Evolutionary conservation across 2,888 invertebrate species (phyloP).

Genomic region (Dolichomitus sp.): DNA sequence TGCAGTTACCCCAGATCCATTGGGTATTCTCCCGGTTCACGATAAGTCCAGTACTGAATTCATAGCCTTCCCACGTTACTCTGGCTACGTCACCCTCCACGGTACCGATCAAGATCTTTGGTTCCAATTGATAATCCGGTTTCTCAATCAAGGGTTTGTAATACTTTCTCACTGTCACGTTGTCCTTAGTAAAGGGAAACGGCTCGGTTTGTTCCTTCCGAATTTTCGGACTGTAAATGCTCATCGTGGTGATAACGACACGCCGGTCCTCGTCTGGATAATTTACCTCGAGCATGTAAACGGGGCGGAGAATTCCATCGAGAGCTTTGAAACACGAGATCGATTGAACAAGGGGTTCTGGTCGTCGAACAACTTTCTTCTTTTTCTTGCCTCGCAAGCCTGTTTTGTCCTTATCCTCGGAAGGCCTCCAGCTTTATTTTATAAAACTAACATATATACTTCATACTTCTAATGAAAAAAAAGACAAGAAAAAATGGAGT

Average conservation of each 20-base stretch:
- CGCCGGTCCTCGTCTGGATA: conserved; percentile 86
- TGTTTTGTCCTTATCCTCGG: conserved; percentile 85
- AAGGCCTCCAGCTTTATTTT: conserved; percentile 67
- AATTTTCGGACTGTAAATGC: conserved; percentile 82
- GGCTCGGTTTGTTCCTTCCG: conserved; percentile 69
- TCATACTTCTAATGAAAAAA: background rate
- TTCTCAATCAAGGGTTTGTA: conserved; percentile 74
- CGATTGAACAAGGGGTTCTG: conserved; percentile 88
- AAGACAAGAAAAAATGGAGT: conserved; percentile 30
- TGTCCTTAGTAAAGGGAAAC: conserved; percentile 49
- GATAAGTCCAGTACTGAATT: conserved; percentile 89
- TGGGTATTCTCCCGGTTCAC: conserved; percentile 88
- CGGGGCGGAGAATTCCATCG: conserved; percentile 89
- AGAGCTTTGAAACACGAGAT: conserved; percentile 89
- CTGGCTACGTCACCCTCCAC: conserved; percentile 85
- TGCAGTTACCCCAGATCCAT: conserved; percentile 85
- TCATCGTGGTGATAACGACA: conserved; percentile 86
- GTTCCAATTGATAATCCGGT: conserved; percentile 69
- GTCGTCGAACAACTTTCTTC: conserved; percentile 76
- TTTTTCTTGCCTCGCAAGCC: conserved; percentile 67
- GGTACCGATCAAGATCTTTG: conserved; percentile 77
- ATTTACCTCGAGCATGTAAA: conserved; percentile 88
- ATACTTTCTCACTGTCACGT: conserved; percentile 72
- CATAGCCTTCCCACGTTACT: conserved; percentile 90
- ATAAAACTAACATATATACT: conserved; percentile 34